Evolutionary conservation across 2,113 vertebrate genomes (phyloP), one percentile per base, ranked within the genome.

Genomic region (Neolamprologus toae): DNA sequence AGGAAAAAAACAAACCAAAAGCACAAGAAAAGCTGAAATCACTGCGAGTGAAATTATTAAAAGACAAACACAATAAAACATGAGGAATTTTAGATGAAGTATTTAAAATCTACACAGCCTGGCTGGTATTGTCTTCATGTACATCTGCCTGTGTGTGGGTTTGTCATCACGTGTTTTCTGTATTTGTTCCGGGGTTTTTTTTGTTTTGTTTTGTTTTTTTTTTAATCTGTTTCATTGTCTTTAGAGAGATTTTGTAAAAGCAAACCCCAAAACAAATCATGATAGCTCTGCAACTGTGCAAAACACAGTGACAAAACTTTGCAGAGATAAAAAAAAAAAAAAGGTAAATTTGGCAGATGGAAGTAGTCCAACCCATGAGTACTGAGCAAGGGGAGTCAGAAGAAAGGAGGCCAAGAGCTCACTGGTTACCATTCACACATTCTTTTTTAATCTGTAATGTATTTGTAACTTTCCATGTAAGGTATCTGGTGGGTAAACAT

Each of bases 141-240:
- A 71, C n/a, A 45, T 45, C 3, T 73, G 37, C 68, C 4, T 11
- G 6, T 49, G 42, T 76, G 42, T 19, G 42, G 16, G 71, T 78
- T 78, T 49, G 16, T 31, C 26, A 78, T 78, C 71, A 12, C 1
- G 16, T 28, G 42, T 12, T 28, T 78, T 78, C 26, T 78, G 10
- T 49, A 31, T 49, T 49, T 51, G 26, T 78, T 78, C 26, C 0
- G 40, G n/a, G 6, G 0, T 0, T 4, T 6, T 57, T 9, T 4
- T 26, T n/a, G 1, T 3, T 45, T 45, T 45, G 0, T 7, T 4
- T 2, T 2, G 0, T 3, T 4, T 57, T 8, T 19, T 73, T 26
- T 28, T 3, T 0, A 9, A 63, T 35, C 31, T 12, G 71, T 78
- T 78, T 49, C 4, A 0, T 31, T 49, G 42, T 76, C 2, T 49